Conservation (phyloP, 2,797 vertebrate species). For the Hemibagrus guttatus region DNA sequence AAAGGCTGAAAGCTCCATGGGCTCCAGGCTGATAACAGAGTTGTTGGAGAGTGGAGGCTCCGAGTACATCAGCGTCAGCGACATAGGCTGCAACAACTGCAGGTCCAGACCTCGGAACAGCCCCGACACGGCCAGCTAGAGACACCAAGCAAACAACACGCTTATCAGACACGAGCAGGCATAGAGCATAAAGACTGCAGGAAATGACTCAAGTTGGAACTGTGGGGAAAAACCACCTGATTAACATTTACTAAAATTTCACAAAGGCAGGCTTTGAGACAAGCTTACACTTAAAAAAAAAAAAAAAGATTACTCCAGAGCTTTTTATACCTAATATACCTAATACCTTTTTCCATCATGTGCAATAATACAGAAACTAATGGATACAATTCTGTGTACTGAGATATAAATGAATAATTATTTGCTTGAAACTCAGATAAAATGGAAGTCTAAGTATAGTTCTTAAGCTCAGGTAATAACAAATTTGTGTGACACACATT, state of each 20-base stretch:
- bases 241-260: neutral
- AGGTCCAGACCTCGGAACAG: conserved; percentile 90
- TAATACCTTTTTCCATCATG: neutral
- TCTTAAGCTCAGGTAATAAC: neutral
- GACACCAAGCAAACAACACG: conserved; percentile 25
- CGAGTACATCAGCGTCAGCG: conserved; percentile 88
- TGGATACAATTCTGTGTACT: neutral
- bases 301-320: neutral
- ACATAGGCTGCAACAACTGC: conserved; percentile 86
- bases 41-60: conserved; percentile 80
- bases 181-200: neutral
- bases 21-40: conserved; percentile 80
- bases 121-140: conserved; percentile 80
- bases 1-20: conserved; percentile 94
- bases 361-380: neutral
- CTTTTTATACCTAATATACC: neutral
- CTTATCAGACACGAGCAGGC: conserved; percentile 10
- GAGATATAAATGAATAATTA: neutral
- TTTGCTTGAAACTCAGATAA: neutral
- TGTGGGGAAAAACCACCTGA: neutral
- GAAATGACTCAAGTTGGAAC: neutral
- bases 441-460: neutral
- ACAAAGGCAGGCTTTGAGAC: neutral
- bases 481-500: neutral
- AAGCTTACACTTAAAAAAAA: neutral